Percentiles rank a stretch among this genome's conserved stretches.
phyloP scores from a whole-genome alignment of 2,113 vertebrate species.

The Sialia sialis region DNA sequence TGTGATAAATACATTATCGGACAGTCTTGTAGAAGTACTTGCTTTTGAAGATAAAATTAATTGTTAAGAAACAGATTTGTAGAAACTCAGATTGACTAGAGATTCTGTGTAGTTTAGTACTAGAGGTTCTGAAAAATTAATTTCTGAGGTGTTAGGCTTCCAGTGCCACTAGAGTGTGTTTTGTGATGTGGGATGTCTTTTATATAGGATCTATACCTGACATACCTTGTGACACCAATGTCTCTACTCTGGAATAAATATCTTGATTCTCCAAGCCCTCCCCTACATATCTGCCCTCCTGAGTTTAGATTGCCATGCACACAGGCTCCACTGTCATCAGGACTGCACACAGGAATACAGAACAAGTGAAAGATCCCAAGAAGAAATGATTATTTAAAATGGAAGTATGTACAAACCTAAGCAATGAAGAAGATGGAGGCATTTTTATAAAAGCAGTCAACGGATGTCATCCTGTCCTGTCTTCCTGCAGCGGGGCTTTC shows the following conservation, averaged over 20 bases:
- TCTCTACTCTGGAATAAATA: neutral
- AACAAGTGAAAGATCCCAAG: neutral
- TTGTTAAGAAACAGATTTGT: neutral
- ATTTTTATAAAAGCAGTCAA: neutral
- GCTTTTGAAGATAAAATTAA: neutral
- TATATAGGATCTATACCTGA: neutral
- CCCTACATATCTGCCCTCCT: rapidly evolving
- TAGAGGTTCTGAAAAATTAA: neutral
- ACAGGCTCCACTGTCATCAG: neutral
- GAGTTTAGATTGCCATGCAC: neutral
- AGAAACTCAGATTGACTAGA: neutral
- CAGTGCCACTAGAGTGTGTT: neutral
- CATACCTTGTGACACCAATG: neutral
- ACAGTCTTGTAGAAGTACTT: neutral
- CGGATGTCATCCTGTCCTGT: neutral
- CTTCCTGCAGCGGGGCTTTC: neutral
- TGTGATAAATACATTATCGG: neutral
- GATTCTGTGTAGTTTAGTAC: neutral
- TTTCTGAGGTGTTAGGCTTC: neutral
- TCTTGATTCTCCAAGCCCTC: neutral
- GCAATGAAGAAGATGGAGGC: neutral
- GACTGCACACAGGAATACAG: neutral
- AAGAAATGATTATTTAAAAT: neutral
- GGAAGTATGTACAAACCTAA: neutral
- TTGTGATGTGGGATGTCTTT: neutral